Evolutionary conservation across 2,113 vertebrate species (phyloP).

Genomic region (Pleuronectes platessa): DNA sequence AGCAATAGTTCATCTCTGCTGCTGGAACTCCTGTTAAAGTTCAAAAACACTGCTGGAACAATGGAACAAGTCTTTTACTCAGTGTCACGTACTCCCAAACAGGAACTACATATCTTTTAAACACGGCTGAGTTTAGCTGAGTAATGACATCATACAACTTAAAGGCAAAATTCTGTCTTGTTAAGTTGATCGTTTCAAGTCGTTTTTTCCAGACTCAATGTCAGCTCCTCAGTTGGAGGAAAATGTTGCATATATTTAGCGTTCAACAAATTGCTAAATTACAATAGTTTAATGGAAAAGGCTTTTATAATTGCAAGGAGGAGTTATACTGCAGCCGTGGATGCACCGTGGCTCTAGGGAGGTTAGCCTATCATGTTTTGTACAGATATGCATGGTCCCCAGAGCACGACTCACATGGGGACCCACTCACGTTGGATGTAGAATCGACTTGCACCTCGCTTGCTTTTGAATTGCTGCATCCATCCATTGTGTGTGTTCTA

Average conservation of each 20-base stretch:
- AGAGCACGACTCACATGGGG: no score
- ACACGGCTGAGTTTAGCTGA: neutral
- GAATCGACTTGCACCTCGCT: no score
- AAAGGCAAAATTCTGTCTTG: neutral
- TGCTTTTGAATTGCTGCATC: no score
- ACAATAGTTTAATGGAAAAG: no score
- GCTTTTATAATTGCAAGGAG: no score
- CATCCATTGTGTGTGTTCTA: no score
- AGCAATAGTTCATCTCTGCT: conserved; percentile 57
- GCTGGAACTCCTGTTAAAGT: conserved; percentile 44
- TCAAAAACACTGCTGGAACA: conserved; percentile 41
- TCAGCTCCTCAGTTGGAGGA: neutral
- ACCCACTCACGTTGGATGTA: no score
- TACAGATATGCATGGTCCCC: no score
- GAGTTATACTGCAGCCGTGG: no score
- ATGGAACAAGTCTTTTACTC: conserved; percentile 15
- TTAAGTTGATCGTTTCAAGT: neutral
- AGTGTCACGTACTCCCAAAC: conserved; percentile 2
- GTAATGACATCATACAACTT: neutral
- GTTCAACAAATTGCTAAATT: no score
- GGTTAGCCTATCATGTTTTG: no score
- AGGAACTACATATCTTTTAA: neutral
- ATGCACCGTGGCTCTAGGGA: no score
- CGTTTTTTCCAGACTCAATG: neutral
- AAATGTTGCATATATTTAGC: neutral